Evolutionary conservation across 2,888 invertebrate species (phyloP), one percentile per base, ranked within the genome.

Genomic region (Lissonota sp.): DNA sequence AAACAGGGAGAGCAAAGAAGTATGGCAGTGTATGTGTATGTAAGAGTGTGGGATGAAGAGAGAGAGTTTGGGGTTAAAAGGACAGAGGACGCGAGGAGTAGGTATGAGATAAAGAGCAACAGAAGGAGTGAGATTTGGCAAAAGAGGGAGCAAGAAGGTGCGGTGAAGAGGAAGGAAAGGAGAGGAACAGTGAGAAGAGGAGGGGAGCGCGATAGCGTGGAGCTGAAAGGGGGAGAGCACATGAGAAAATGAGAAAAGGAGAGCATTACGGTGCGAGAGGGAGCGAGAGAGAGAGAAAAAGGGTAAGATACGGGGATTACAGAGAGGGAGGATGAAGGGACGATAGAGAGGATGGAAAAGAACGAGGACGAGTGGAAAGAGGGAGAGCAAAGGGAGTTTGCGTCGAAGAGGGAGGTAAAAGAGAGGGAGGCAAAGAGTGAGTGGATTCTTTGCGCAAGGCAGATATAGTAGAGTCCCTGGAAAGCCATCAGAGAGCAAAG

Each of bases 401-500:
- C 26, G 81, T 55, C 85, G 75, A 75, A 80, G 83, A 84, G 72
- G 53, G 67, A 73, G 64, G 26, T 26, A 3, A 72, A 46, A 62
- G 53, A 7, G 14, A 40, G 37, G 64, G 39, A 67, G 63, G 37
- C 8, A 37, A 55, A 70, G 64, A 58, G 49, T 40, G 69, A 46
- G 60, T 16, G 58, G 55, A 63, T 67, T 79, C 79, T 37, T 73
- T 79, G 69, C 79, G 73, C 73, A 79, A 26, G 26, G 26, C 49
- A 79, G 69, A 81, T 81, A 81, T 78, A 70, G 71, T 58, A 67
- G 71, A 75, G 70, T 55, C 58, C 64, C 55, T 67, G 78, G 69
- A 60, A 74, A 78, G 70, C 62, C 55, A 79, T 72, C 72, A 66
- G 81, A 79, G 78, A 78, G 78, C 62, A 71, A 74, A 75, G 78